phyloP scores from a whole-genome alignment of 1,140 invertebrate genomes.

The Bombus waltoni region DNA sequence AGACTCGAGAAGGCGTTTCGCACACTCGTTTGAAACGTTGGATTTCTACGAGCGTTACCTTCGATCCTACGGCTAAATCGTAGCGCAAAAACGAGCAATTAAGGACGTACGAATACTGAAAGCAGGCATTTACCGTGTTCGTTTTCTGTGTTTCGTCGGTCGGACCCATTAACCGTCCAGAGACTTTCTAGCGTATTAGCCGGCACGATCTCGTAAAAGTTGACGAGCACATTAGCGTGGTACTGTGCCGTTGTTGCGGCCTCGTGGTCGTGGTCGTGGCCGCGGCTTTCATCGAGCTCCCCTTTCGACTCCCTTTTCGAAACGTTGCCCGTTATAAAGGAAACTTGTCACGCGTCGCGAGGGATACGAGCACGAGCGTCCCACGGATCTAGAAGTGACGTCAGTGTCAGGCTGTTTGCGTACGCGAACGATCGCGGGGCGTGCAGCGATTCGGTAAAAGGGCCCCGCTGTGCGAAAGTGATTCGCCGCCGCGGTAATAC shows the following conservation, averaged over 20 bases:
- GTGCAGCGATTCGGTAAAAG: slow-evolving; percentile 53
- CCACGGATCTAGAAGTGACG: slow-evolving; percentile 41
- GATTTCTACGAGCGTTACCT: slow-evolving; percentile 18
- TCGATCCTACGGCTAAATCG: not conserved
- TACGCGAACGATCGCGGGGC: slow-evolving; percentile 30
- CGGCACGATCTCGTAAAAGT: slow-evolving; percentile 46
- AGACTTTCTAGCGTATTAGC: slow-evolving; percentile 32
- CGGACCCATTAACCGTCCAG: slow-evolving; percentile 1
- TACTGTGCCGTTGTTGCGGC: not conserved
- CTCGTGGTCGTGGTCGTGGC: not conserved
- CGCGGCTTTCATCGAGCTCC: slow-evolving; percentile 18
- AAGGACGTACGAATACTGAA: slow-evolving; percentile 31
- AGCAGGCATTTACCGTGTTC: slow-evolving; percentile 6
- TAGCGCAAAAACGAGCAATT: slow-evolving; percentile 34
- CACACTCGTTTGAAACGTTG: not conserved
- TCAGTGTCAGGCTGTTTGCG: slow-evolving; percentile 44
- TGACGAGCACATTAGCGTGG: slow-evolving; percentile 42
- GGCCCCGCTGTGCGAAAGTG: slow-evolving; percentile 40
- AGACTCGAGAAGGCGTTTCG: too few species aligned
- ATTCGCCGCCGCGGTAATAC: slow-evolving; percentile 18
- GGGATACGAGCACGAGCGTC: slow-evolving; percentile 9
- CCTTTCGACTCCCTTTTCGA: slow-evolving; percentile 25
- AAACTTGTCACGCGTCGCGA: slow-evolving; percentile 45
- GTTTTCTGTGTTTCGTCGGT: not conserved
- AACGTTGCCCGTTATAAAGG: slow-evolving; percentile 40